These are phyloP conservation scores for Apamea monoglypha DNA, from an alignment of 2,888 invertebrate genomes.

Conservation along the genomic window DNA sequence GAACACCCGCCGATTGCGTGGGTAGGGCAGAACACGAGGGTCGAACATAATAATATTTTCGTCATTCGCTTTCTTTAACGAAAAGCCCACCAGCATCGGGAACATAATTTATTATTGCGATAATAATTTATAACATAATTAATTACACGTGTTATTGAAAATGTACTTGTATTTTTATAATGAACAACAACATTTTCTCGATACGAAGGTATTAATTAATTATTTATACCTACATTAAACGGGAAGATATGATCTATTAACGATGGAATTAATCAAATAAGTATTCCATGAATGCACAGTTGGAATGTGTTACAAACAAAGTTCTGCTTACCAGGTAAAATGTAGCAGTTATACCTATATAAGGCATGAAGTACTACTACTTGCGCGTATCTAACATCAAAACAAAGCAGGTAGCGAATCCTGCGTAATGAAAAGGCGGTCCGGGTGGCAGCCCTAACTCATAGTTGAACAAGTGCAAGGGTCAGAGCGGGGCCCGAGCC, in stretches of 20 bases:
- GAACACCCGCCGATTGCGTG: constrained; percentile 25
- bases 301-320: constrained; percentile 46
- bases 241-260: constrained; percentile 42
- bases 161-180: constrained; percentile 19
- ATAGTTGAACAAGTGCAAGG: constrained; percentile 73
- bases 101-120: constrained; percentile 9
- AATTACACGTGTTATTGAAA: constrained; percentile 19
- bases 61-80: background rate
- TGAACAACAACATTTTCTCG: constrained; percentile 12
- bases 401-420: constrained; percentile 67
- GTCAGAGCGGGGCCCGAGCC: constrained; percentile 64
- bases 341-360: constrained; percentile 19
- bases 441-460: constrained; percentile 65
- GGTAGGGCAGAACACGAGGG: constrained; percentile 53
- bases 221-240: constrained; percentile 28
- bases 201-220: constrained; percentile 13
- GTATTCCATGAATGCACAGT: constrained; percentile 30
- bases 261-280: constrained; percentile 35
- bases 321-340: constrained; percentile 12
- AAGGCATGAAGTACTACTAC: constrained; percentile 16
- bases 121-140: constrained; percentile 10
- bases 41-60: constrained; percentile 2
- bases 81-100: background rate
- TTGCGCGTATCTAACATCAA: constrained; percentile 35
- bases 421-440: constrained; percentile 64